phyloP scores from a whole-genome alignment of 2,113 vertebrate genomes.

The Corythornis madagascariensis region DNA sequence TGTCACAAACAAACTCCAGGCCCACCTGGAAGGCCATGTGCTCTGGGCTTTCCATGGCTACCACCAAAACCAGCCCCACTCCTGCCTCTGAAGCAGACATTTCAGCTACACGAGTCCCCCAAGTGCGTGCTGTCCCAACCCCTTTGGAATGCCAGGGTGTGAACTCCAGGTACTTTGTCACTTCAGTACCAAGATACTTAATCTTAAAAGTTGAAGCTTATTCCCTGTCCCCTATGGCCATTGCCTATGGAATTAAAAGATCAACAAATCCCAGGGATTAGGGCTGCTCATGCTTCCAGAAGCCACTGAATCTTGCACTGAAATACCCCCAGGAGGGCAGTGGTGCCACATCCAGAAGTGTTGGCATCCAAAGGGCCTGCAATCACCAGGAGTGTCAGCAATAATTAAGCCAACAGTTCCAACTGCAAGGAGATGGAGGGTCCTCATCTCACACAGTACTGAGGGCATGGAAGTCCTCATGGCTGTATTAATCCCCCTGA shows the following conservation, averaged over 20 bases:
- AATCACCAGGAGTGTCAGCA: background rate
- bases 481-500: background rate
- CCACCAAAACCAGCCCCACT: background rate
- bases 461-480: background rate
- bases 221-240: background rate
- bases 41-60: background rate
- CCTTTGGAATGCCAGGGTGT: background rate
- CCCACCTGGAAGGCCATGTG: fast-evolving
- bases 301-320: background rate
- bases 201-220: background rate
- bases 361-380: background rate
- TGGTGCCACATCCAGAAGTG: background rate
- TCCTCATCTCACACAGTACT: background rate
- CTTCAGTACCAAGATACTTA: background rate
- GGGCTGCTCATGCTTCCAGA: background rate
- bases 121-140: background rate
- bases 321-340: background rate
- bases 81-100: background rate
- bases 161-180: background rate
- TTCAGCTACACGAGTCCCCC: background rate
- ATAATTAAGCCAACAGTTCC: background rate
- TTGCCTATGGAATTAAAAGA: background rate
- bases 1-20: background rate
- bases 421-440: background rate
- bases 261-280: background rate